A percentile compares a stretch with the other conserved stretches of the same genome.
Evolutionary conservation across 1,140 invertebrate genomes (phyloP).

Genomic region (Triops cancriformis): DNA sequence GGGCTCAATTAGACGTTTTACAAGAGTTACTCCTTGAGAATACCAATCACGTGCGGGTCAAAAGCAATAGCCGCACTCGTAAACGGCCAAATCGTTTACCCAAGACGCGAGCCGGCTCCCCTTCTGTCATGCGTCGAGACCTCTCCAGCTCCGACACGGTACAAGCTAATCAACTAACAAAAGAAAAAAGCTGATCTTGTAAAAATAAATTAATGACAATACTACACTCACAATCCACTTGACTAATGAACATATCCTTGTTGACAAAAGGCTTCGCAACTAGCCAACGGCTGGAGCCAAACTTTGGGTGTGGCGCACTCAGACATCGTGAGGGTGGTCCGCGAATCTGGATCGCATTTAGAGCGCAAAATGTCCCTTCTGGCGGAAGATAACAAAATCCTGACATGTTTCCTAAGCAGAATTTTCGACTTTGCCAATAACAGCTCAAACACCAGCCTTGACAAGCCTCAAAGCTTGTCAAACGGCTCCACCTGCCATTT

Average conservation of each 20-base stretch:
- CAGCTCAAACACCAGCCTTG: not conserved
- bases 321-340: conserved; percentile 21
- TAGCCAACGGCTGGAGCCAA: conserved; percentile 20
- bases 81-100: not conserved
- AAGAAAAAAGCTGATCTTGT: not conserved
- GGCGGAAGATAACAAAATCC: conserved; percentile 24
- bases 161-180: not conserved
- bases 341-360: conserved; percentile 22
- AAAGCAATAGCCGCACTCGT: conserved; percentile 8
- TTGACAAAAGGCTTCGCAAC: conserved; percentile 17
- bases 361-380: conserved; percentile 23
- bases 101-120: not conserved
- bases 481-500: not conserved
- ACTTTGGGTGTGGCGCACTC: conserved; percentile 18
- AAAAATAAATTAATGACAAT: not conserved
- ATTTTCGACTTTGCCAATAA: conserved; percentile 12
- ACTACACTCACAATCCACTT: not conserved
- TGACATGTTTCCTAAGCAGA: conserved; percentile 19
- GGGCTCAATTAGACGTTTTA: conserved; percentile 16
- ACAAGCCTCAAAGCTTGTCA: not conserved
- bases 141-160: not conserved
- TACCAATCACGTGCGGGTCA: not conserved
- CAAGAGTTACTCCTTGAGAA: not conserved
- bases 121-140: not conserved
- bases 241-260: conserved; percentile 14